Evolutionary conservation across 2,888 invertebrate species (phyloP), one percentile per base, ranked within the genome.

Genomic region (Caenorhabditis wallacei): DNA sequence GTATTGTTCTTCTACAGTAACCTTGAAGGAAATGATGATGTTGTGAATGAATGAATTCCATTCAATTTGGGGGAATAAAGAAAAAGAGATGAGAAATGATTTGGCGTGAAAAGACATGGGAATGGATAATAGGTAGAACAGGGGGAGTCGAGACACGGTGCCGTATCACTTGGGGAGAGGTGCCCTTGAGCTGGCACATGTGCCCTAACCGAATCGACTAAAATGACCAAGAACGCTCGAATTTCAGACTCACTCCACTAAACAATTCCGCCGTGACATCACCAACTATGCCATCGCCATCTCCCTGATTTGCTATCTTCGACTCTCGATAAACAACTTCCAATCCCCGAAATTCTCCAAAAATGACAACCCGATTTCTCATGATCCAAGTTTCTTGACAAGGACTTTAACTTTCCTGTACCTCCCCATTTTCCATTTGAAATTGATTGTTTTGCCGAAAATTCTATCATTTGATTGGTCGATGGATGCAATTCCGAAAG

Each of bases 391-490:
- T 70, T 92, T 95, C 61, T 93, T 96, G 89, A 96, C 78, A 0
- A 94, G 98, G 86, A 94, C 95, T 78, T 94, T 97, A 91, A 98
- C 98, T 68, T 98, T 97, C 93, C 94, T 95, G 86, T 97, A 96
- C 92, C 94, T 98, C 89, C 97, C 98, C 51, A 95, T 95, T 56
- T 95, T 96, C 92, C 97, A 98, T 93, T 95, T 96, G 91, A 95
- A 95, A 92, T 94, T 98, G 91, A 94, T 98, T 82, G 92, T 97
- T 51, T 96, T 95, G 92, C 98, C 98, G 7, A 82, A 81, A 53
- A 79, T 54, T 18, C 94, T 98, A 72, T 97, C 97, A 93, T 98
- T 97, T 93, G 98, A 98, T 93, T 98, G 98, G 98, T 97, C 97
- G 30, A 98, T 98, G 98, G 97, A 97, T 90, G 95, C 98, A 1